Base-by-base conservation (phyloP, 2,113 vertebrate species). In the Pogonocichla stellata region DNA sequence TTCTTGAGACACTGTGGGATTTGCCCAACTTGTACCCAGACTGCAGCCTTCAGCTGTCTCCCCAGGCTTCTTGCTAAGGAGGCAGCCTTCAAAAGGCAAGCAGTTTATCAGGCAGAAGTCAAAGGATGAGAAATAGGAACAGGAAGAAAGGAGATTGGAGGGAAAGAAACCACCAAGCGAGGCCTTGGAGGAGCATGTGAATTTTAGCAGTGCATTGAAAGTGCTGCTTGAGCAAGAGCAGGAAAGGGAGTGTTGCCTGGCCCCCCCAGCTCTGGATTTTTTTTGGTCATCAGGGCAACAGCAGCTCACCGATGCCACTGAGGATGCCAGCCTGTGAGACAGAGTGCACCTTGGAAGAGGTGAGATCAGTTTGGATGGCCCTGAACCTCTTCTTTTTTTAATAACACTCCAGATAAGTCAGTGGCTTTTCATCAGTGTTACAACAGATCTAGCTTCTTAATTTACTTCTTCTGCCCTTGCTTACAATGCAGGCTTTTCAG, bases 1-100 rank as follows among this genome's bases (percentile, higher is more conserved):
- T 93, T 93, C 85, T 48, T 91, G n/a, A 92, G 65, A 83, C 65
- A 43, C 80, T 86, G 22, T 84, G 83, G 70, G 80, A 89, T 86
- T 91, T 85, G 58, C 60, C 73, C 40, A 40, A 54, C n/a, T 58
- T 5, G 3, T 92, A 84, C 69, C 43, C 40, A 10, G 33, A 62
- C 24, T 3, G 6, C 48, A 94, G 86, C 73, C 77, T 86, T 84
- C 84, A 85, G 77, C 65, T 84, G 7, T 81, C 33, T 79, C 80
- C 77, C 57, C 51, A 64, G 88, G 47, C 72, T 82, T 91, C 91
- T 84, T 78, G 47, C 83, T 67, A 43, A 83, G 82, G 51, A n/a
- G 48, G 25, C 40, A 74, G 61, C 53, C 80, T 87, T 89, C 61
- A 64, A 80, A 92, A 91, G 72, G 36, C 0, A 0, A 91, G 48